Evolutionary conservation across 2,888 invertebrate genomes (phyloP).

Genomic region (Phortica magna): DNA sequence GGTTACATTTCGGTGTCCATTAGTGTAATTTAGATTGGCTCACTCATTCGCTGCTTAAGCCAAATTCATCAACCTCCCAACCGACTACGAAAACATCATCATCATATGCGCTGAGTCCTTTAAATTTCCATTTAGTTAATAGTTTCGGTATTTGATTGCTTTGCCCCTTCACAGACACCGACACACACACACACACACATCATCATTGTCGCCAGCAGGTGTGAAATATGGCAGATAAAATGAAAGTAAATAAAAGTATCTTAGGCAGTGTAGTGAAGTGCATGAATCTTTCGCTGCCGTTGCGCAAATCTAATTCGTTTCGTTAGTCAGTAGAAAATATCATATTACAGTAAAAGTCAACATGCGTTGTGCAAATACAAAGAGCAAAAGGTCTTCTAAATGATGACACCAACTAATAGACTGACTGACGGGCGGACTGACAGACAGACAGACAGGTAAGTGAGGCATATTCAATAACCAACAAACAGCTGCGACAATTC

Average conservation of each 20-base stretch:
- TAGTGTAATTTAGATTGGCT: slow-evolving; percentile 64
- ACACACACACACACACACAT: neutral
- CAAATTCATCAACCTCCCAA: no score
- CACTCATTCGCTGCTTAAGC: neutral
- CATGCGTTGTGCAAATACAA: neutral
- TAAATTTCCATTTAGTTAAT: slow-evolving; percentile 67
- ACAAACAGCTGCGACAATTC: neutral
- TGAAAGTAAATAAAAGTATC: neutral
- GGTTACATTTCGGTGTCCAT: slow-evolving; percentile 71
- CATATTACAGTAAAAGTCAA: slow-evolving; percentile 16
- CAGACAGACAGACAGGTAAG: neutral
- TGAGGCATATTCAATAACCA: neutral
- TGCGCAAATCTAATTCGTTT: neutral
- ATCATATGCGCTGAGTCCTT: neutral
- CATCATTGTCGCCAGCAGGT: slow-evolving; percentile 8
- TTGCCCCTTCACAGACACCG: neutral
- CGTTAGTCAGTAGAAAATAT: neutral
- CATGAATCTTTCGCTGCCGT: neutral
- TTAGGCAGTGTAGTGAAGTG: neutral
- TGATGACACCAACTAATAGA: neutral
- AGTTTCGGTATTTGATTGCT: slow-evolving; percentile 52
- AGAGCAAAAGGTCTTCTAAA: neutral
- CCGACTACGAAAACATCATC: no score
- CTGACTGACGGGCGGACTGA: neutral
- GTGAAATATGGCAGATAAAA: slow-evolving; percentile 13